Conservation (phyloP, 2,797 vertebrate species). For the Onychomys leucogaster region DNA sequence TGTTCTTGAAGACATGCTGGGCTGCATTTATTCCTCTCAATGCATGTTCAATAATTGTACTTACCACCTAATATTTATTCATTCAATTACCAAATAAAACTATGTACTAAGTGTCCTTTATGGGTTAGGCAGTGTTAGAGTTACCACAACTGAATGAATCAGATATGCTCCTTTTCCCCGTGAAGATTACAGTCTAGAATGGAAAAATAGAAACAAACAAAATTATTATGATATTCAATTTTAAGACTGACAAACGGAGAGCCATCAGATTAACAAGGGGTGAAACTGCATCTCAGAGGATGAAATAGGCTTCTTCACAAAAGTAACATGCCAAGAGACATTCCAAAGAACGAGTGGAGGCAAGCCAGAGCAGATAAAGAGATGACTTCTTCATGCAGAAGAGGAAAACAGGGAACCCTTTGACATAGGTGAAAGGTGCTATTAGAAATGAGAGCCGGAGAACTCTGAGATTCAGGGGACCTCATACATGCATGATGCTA, state of each 20-base stretch:
- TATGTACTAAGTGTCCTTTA: not conserved
- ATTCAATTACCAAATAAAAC: not conserved
- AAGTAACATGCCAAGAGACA: not conserved
- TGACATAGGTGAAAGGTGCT: fast-evolving
- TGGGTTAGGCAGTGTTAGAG: not conserved
- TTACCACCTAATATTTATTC: not conserved
- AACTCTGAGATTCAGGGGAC: not conserved
- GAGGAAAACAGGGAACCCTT: not conserved
- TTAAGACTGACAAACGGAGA: not conserved
- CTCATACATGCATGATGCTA: fast-evolving
- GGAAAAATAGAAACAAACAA: slow-evolving; percentile 29
- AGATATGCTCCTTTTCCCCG: not conserved
- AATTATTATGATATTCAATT: not conserved
- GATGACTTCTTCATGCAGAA: not conserved
- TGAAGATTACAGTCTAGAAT: not conserved
- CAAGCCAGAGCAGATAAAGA: not conserved
- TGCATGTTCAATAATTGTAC: not conserved
- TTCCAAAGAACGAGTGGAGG: not conserved
- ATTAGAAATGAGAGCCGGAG: not conserved
- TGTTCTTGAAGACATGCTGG: not conserved
- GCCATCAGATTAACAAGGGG: not conserved
- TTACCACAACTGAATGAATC: not conserved
- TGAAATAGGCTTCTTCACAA: not conserved
- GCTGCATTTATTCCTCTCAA: not conserved
- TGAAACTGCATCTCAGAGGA: not conserved